A percentile compares a stretch with the other conserved stretches of the same genome.
These are phyloP conservation scores for Diadegma fenestrale DNA, from an alignment of 2,888 invertebrate genomes.

Conservation along the genomic window DNA sequence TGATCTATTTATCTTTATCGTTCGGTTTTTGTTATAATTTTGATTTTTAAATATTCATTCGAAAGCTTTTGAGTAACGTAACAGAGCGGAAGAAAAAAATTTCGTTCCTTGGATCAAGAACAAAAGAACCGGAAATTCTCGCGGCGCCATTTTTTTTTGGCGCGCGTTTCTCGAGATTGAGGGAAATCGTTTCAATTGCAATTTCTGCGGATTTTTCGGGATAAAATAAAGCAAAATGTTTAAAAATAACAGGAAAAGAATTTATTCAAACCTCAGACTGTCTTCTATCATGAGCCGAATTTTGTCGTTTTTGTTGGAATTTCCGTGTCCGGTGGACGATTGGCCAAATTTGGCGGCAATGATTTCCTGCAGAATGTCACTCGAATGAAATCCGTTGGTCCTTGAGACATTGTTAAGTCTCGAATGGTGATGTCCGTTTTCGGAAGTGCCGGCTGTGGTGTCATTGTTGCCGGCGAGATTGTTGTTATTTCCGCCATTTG, in stretches of 20 bases:
- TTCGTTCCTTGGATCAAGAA: not conserved
- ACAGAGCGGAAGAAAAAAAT: not conserved
- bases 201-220: not conserved
- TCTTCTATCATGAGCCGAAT: slow-evolving; percentile 89
- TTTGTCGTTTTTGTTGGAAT: slow-evolving; percentile 80
- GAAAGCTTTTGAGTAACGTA: not conserved
- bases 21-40: not conserved
- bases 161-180: not conserved
- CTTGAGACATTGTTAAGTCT: slow-evolving; percentile 49
- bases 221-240: not conserved
- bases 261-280: slow-evolving; percentile 86
- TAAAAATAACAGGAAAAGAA: not conserved
- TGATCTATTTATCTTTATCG: not conserved
- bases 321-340: slow-evolving; percentile 74
- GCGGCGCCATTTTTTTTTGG: not conserved
- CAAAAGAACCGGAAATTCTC: not conserved
- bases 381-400: slow-evolving; percentile 81
- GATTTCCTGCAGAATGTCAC: slow-evolving; percentile 81
- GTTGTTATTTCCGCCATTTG: slow-evolving; percentile 48
- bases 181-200: not conserved
- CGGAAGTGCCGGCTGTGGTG: slow-evolving; percentile 49
- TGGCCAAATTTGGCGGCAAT: slow-evolving; percentile 79
- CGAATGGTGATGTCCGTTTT: slow-evolving; percentile 61
- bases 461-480: slow-evolving; percentile 65
- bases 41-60: not conserved